Base-by-base conservation (phyloP, 2,113 vertebrate species). In the Oplegnathus fasciatus region DNA sequence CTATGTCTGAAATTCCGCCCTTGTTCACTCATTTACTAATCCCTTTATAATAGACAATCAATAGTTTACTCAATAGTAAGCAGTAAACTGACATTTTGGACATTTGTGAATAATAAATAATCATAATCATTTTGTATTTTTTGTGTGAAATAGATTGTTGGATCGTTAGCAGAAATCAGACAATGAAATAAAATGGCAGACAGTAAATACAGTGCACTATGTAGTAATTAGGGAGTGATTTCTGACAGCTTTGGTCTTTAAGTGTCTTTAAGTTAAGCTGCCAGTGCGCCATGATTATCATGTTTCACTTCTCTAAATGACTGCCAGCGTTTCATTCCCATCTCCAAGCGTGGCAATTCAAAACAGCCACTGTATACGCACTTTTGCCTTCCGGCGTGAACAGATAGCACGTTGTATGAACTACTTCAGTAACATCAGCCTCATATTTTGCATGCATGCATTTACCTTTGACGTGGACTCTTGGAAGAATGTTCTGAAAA, bases 401-500 rank as follows among this genome's bases (percentile, higher is more conserved):
- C 24, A 46, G 24, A 28, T 40, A 46, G n/a, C 13, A 44, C 2
- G 11, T 44, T 15, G 64, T 8, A n/a, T 4, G 6, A 52, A 52
- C 18, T 71, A 17, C 20, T 6, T 34, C 11, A 0, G 44, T 6
- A 32, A 32, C 28, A 70, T 2, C 40, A 2, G 42, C 42, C 64
- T n/a, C 0, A 11, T 37, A 6, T 37, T 37, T 6, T 37, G 34
- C 34, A n/a, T n/a, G n/a, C 34, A 15, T 46, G n/a, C 4, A 22
- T 84, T 95, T 94, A 99, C 98, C 99, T 98, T 99, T 99, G 91
- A 99, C 98, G 90, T 97, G 99, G 92, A 99, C 98, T 91, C 99
- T 94, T 34, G 99, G 99, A 42, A 99, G 96, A 91, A 99, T 99
- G 95, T 99, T 99, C 89, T 99, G 99, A 95, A 99, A 99, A 5